Evolutionary conservation across 1,140 invertebrate genomes (phyloP), one percentile per base, ranked within the genome.

Genomic region (Brachionus paranguensis): DNA sequence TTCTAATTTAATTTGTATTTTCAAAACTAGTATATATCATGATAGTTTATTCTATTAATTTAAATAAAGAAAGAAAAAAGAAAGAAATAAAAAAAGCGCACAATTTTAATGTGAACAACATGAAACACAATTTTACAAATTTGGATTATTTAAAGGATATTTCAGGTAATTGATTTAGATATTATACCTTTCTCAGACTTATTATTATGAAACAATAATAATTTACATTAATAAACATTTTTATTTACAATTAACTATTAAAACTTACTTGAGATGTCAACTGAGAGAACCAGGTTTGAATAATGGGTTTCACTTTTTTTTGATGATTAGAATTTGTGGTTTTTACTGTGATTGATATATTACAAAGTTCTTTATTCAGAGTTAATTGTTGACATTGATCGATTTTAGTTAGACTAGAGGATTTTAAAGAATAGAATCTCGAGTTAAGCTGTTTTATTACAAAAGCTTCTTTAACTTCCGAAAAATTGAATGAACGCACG

Each of bases 291-390:
- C 78, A 81, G 2, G 78, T 81, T 41, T 81, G 11, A 60, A 81
- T 64, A n/a, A 81, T 60, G 1, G 29, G 20, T n/a, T 29, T 81
- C 12, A 81, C 24, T 47, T 68, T 81, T 45, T 14, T 43, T 27
- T 81, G n/a, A 64, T 81, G 43, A 65, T 81, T 81, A n/a, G 24
- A 20, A 29, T 64, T 81, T 10, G 78, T 64, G 4, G 53, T 81
- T 64, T 81, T 81, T 1, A 81, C 53, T 43, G 78, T 81, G n/a
- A 81, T 68, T 20, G 60, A 17, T 17, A 81, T 41, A 47, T 81
- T 55, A 29, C 78, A 81, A 41, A 64, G 43, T 24, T 37, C 14
- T 24, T 12, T n/a, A 45, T 81, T 24, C 3, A 2, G 10, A 27
- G 53, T 10, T 24, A 79, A 55, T 53, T 79, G 7, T 27, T 64